Base-by-base conservation (phyloP, 2,888 invertebrate species). In the Diarsia brunnea region DNA sequence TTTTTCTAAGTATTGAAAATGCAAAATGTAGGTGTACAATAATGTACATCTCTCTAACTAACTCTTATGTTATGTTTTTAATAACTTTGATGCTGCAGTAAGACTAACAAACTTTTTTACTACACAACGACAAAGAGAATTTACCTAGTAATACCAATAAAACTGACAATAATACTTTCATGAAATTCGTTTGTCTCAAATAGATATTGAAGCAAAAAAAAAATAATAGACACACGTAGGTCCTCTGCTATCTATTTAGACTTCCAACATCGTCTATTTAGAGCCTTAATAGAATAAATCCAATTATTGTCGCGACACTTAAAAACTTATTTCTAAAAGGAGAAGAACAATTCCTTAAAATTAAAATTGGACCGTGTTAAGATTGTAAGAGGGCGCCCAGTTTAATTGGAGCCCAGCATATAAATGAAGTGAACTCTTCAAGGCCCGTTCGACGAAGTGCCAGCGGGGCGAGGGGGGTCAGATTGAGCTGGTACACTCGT, bases 401-500 rank as follows among this genome's bases (percentile, higher is more conserved):
- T 72, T 43, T 72, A 86, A 76, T 65, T 64, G 76, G 90, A 85
- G 31, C 89, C 77, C 72, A 77, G 84, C 75, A 84, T 86, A 74
- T 69, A 67, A 81, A 82, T 80, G 77, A 87, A 86, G 84, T 69
- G 74, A 78, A 77, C 65, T 82, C 68, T 79, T 80, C 27, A 64
- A 47, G 47, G 43, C 53, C 77, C 38, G 69, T 67, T 87, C 45
- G 67, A 55, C 60, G 76, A 73, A 84, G 84, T 75, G 73, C 69
- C 45, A 14, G n/a, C 4, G 69, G 75, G 82, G 74, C 43, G 73
- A 68, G 79, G 75, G 81, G 74, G 87, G 76, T 90, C 90, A 87
- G 70, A 76, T 85, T 87, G 85, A 84, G 81, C 73, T 89, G 89
- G 90, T 73, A 65, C 72, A 73, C 80, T 90, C 85, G 90, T 88